phyloP scores from a whole-genome alignment of 2,113 vertebrate genomes.

The Serilophus lunatus region DNA sequence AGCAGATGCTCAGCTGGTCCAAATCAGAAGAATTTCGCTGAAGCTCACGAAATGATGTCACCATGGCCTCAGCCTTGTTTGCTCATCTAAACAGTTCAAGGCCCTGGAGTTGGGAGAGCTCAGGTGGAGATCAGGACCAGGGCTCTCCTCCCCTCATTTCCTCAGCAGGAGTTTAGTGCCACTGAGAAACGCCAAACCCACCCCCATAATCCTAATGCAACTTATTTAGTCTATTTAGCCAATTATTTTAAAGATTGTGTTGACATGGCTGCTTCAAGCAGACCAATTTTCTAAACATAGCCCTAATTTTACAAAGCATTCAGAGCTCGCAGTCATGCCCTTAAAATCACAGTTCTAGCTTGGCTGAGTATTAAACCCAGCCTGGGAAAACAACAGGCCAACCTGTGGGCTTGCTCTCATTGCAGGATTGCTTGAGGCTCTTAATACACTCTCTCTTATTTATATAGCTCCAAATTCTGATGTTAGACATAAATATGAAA shows the following conservation, averaged over 20 bases:
- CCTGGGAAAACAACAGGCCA: conserved; percentile 10
- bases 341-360: not conserved
- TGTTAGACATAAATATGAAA: not conserved
- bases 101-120: not conserved
- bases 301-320: not conserved
- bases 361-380: not conserved
- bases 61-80: not conserved
- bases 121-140: conserved; percentile 8
- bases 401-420: not conserved
- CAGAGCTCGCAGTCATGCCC: not conserved
- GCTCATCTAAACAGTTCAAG: conserved; percentile 9
- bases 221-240: not conserved
- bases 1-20: conserved; percentile 58
- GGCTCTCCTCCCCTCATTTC: not conserved
- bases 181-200: not conserved
- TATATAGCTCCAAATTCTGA: conserved; percentile 8
- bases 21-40: not conserved
- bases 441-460: not conserved
- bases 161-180: not conserved
- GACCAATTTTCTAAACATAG: not conserved
- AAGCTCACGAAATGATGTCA: conserved; percentile 34
- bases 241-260: not conserved
- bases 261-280: not conserved
- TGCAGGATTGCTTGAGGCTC: conserved; percentile 2
- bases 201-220: not conserved